phyloP scores from a whole-genome alignment of 2,797 vertebrate genomes.

The Tragelaphus eurycerus region DNA sequence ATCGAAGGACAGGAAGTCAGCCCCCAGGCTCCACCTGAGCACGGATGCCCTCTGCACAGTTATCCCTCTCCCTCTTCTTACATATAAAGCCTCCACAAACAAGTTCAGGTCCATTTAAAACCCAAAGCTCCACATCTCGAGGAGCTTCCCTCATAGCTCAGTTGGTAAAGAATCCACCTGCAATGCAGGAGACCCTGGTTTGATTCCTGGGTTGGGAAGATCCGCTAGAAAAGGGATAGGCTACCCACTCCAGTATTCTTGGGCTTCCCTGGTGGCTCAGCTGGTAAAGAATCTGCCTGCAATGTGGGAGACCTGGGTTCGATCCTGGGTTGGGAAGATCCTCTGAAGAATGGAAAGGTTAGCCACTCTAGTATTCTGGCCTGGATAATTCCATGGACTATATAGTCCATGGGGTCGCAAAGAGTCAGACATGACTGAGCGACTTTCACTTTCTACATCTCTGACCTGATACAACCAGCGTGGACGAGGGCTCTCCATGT shows the following conservation, averaged over 20 bases:
- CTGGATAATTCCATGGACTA: not conserved
- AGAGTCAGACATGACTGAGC: not conserved
- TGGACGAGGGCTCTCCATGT: fast-evolving
- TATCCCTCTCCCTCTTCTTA: not conserved
- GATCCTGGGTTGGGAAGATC: not conserved
- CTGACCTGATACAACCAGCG: not conserved
- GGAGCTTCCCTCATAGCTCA: not conserved
- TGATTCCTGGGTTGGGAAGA: not conserved
- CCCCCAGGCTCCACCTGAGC: not conserved
- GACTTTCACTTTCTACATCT: not conserved
- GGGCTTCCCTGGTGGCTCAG: not conserved
- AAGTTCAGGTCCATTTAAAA: not conserved
- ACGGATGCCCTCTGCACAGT: not conserved
- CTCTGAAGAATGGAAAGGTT: not conserved
- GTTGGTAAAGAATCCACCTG: not conserved
- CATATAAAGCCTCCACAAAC: not conserved
- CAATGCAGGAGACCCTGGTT: not conserved
- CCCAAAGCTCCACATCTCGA: not conserved
- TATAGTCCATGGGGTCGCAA: not conserved
- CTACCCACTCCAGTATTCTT: not conserved
- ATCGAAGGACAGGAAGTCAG: not conserved
- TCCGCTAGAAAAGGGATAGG: not conserved
- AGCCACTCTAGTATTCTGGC: not conserved
- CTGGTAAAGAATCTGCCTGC: not conserved
- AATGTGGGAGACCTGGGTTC: not conserved